Percentiles rank a stretch among this genome's conserved stretches.
Evolutionary conservation across 2,888 invertebrate genomes (phyloP).

Genomic region (Spilosoma lubricipeda): DNA sequence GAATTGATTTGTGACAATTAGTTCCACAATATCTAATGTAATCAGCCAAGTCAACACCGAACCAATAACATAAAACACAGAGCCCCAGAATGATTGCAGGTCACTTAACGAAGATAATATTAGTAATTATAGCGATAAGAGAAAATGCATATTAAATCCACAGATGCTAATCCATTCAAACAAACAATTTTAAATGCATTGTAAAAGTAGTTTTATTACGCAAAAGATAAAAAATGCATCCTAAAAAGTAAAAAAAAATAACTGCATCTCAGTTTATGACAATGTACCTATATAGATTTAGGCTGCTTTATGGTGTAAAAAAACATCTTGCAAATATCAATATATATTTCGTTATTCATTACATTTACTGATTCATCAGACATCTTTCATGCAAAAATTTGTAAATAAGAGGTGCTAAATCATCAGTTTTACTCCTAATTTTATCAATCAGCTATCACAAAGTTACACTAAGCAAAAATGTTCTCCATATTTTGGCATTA

Average conservation of each 20-base stretch:
- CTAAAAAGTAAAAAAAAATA: too few relatives aligned
- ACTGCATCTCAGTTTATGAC: too few relatives aligned
- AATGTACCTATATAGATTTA: too few relatives aligned
- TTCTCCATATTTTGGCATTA: not conserved
- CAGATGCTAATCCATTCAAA: conserved; percentile 54
- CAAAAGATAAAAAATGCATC: too few relatives aligned
- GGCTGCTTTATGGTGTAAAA: too few relatives aligned
- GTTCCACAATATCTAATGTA: conserved; percentile 29
- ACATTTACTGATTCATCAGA: not conserved
- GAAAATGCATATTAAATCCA: conserved; percentile 55
- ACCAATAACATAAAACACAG: conserved; percentile 66
- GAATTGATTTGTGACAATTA: conserved; percentile 5
- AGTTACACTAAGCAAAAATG: not conserved
- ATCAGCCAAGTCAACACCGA: conserved; percentile 59
- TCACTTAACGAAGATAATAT: conserved; percentile 69
- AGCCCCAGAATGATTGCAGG: conserved; percentile 70
- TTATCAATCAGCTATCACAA: not conserved
- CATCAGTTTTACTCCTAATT: not conserved
- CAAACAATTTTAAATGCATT: conserved; percentile 25
- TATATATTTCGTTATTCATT: not conserved
- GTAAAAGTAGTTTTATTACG: conserved; percentile 22
- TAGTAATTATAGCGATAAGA: conserved; percentile 66
- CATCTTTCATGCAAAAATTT: not conserved
- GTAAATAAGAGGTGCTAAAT: not conserved
- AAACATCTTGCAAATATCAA: not conserved